Evolutionary conservation across 2,888 invertebrate genomes (phyloP), one percentile per base, ranked within the genome.

Genomic region (Ryuthela nishihirai): DNA sequence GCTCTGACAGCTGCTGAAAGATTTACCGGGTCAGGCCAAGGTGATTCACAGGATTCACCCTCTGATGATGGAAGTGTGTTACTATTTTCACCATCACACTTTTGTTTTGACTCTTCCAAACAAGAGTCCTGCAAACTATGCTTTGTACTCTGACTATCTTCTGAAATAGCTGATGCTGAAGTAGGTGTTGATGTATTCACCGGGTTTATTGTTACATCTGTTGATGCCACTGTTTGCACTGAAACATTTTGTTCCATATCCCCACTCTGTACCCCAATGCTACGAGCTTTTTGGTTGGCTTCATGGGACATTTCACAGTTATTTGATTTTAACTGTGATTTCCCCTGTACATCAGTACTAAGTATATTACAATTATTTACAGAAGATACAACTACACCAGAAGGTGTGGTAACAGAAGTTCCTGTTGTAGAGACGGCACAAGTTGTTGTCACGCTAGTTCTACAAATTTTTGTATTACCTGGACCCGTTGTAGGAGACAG

Each of bases 1-100:
- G 63, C 59, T 38, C 59, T 50, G 6, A 63, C 59, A 25, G 63
- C 63, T 29, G 63, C 59, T 21, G 59, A 59, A n/a, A 63, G 42
- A 44, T 63, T 63, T 9, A 63, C 63, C 23, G 63, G 63, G 44
- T 63, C 59, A 20, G 63, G 59, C 59, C 59, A 59, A 7, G 54
- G 50, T 18, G 58, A 55, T 47, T 62, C 62, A 43, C 55, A 55
- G 9, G 62, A 54, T 25, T 62, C 62, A 34, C 52, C 55, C 23
- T 53, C 62, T 15, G 55, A 53, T 23, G 54, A 56, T 15, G 56
- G 21, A 12, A 52, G 25, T 4, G 54, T 56, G 18, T 53, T 52
- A 24, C 58, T 58, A 35, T 50, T 58, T 32, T 62, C 54, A 17
- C 50, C 54, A 25, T 62, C 56, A 35, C 49, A 50, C 35, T 56